These are phyloP conservation scores for Helicolenus hilgendorfi DNA, from an alignment of 2,797 vertebrate species.

Conservation along the genomic window DNA sequence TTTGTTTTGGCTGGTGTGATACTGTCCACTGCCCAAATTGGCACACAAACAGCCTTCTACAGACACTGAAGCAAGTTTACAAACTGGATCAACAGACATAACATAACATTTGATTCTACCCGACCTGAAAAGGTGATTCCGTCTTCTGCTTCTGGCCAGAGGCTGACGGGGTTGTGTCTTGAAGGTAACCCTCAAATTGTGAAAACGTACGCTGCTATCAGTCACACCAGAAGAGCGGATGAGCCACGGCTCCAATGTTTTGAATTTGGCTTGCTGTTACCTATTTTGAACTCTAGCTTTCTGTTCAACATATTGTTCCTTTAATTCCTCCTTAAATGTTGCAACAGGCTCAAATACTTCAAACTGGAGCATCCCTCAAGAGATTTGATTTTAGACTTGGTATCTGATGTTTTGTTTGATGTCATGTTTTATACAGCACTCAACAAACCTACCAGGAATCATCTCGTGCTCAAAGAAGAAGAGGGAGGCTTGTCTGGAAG, in stretches of 20 bases:
- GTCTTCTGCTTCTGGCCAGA: background rate
- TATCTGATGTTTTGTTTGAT: background rate
- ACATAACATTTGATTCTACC: background rate
- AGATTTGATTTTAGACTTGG: background rate
- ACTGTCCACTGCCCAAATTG: too few species aligned
- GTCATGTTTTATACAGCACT: background rate
- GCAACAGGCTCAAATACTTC: background rate
- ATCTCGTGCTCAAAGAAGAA: slow-evolving; percentile 88
- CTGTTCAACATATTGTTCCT: background rate
- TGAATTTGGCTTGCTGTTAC: background rate
- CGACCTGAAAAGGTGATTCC: background rate
- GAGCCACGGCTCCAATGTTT: background rate
- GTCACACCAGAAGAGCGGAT: background rate
- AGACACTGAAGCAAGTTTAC: background rate
- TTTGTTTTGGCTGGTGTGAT: too few species aligned
- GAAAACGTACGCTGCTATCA: background rate
- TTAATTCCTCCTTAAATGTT: background rate
- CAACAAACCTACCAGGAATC: slow-evolving; percentile 70
- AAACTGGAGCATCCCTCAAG: background rate
- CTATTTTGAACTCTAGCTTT: background rate
- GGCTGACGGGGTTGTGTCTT: background rate
- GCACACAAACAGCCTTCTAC: background rate
- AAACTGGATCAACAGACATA: background rate
- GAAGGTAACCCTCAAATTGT: background rate
- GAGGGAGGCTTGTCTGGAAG: slow-evolving; percentile 84